Percentiles rank a stretch among this genome's conserved stretches.
Evolutionary conservation across 2,113 vertebrate species (phyloP).

Genomic region (Mixornis gularis): DNA sequence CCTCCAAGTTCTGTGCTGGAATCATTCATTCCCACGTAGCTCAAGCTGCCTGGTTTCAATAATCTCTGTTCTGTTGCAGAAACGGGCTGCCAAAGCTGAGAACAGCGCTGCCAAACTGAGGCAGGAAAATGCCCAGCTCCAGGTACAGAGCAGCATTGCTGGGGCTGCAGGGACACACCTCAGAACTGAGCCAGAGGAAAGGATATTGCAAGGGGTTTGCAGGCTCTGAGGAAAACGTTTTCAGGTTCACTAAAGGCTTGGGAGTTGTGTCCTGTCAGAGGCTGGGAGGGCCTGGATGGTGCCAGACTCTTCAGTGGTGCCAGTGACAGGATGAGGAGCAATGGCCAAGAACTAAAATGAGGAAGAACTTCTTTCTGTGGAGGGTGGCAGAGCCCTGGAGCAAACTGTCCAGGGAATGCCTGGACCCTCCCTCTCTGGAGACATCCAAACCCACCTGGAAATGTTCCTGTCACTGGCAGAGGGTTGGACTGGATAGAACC

Average conservation of each 20-base stretch:
- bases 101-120: constrained; percentile 73
- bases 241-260: background rate
- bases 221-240: background rate
- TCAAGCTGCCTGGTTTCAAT: background rate
- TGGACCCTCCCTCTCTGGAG: background rate
- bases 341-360: background rate
- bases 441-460: background rate
- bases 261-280: background rate
- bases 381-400: background rate
- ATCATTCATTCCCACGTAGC: fast-evolving
- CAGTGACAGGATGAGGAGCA: background rate
- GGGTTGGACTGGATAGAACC: background rate
- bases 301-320: background rate
- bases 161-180: background rate
- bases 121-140: constrained; percentile 75
- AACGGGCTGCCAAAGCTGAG: constrained; percentile 87
- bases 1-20: background rate
- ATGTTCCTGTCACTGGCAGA: background rate
- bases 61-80: constrained; percentile 64
- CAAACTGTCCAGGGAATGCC: fast-evolving
- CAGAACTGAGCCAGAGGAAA: fast-evolving
- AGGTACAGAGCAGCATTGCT: constrained; percentile 58
- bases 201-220: background rate
- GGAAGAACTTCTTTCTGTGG: background rate
- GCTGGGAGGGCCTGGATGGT: background rate